These are phyloP conservation scores for Furcifer pardalis DNA, from an alignment of 2,797 vertebrate genomes.

Conservation along the genomic window DNA sequence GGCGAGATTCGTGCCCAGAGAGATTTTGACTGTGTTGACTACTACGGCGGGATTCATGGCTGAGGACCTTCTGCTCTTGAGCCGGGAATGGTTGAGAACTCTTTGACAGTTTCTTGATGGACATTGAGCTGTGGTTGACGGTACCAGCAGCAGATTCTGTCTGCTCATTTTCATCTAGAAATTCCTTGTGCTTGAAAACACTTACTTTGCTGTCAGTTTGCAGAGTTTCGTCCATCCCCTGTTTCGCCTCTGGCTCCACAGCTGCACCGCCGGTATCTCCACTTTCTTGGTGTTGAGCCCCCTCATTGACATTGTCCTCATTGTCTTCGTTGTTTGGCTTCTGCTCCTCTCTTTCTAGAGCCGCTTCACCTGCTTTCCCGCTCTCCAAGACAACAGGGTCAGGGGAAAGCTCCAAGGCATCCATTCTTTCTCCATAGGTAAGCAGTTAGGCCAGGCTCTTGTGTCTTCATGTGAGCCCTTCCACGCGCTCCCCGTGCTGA, in stretches of 20 bases:
- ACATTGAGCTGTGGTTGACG: neutral
- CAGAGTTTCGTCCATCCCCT: neutral
- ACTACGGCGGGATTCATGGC: neutral
- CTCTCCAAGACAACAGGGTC: fast-evolving
- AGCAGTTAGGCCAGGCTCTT: neutral
- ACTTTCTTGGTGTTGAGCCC: neutral
- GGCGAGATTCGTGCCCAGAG: neutral
- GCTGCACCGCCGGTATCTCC: neutral
- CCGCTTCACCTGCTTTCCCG: constrained; percentile 2
- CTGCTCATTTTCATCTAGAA: constrained; percentile 2
- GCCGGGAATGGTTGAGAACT: neutral
- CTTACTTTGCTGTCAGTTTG: constrained; percentile 26
- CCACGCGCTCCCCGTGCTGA: too few relatives aligned
- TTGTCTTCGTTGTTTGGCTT: neutral
- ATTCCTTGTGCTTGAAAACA: constrained; percentile 21
- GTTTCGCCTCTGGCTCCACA: neutral
- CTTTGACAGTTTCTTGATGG: neutral
- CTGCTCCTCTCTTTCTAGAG: neutral
- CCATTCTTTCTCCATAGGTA: neutral
- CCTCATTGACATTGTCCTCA: neutral
- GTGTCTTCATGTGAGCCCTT: too few relatives aligned
- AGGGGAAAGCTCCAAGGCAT: fast-evolving
- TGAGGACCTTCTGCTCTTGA: neutral
- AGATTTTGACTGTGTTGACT: too few relatives aligned
- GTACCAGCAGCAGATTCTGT: neutral